Evolutionary conservation across 1,140 invertebrate genomes (phyloP).

Genomic region (Camponotus vicinus): DNA sequence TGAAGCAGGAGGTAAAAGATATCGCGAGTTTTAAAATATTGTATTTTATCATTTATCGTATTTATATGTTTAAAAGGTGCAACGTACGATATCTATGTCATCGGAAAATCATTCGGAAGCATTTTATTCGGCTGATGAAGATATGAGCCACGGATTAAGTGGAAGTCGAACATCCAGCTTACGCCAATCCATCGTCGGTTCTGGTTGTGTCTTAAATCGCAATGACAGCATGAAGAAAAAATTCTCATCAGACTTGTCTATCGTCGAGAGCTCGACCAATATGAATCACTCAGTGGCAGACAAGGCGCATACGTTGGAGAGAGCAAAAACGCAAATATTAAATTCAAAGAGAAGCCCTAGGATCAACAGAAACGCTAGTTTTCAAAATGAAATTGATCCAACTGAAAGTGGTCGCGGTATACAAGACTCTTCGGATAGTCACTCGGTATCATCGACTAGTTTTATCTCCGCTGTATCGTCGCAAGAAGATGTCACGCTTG

Average conservation of each 20-base stretch:
- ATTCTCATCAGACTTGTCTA: conserved; percentile 86
- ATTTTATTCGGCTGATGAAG: conserved; percentile 96
- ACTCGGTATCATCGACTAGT: conserved; percentile 93
- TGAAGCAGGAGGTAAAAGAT: conserved; percentile 82
- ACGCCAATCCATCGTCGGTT: conserved; percentile 88
- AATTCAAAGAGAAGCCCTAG: conserved; percentile 74
- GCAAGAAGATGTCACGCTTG: conserved; percentile 96
- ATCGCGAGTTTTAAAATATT: background rate
- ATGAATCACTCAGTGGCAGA: conserved; percentile 73
- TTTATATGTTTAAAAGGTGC: conserved; percentile 86
- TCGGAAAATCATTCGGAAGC: conserved; percentile 96
- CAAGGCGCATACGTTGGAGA: conserved; percentile 83
- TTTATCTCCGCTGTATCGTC: conserved; percentile 97
- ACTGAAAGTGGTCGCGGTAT: conserved; percentile 75
- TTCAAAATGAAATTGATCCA: conserved; percentile 69
- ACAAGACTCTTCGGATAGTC: conserved; percentile 88
- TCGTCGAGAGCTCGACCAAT: conserved; percentile 86
- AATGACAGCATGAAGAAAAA: conserved; percentile 86
- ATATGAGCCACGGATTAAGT: conserved; percentile 88
- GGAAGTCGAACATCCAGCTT: conserved; percentile 88
- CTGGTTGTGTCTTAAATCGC: conserved; percentile 83
- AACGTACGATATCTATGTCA: conserved; percentile 94
- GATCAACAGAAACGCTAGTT: conserved; percentile 72
- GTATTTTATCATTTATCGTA: background rate
- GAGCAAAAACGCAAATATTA: conserved; percentile 76